Evolutionary conservation across 2,113 vertebrate genomes (phyloP), one percentile per base, ranked within the genome.

Genomic region (Scopus umbretta): DNA sequence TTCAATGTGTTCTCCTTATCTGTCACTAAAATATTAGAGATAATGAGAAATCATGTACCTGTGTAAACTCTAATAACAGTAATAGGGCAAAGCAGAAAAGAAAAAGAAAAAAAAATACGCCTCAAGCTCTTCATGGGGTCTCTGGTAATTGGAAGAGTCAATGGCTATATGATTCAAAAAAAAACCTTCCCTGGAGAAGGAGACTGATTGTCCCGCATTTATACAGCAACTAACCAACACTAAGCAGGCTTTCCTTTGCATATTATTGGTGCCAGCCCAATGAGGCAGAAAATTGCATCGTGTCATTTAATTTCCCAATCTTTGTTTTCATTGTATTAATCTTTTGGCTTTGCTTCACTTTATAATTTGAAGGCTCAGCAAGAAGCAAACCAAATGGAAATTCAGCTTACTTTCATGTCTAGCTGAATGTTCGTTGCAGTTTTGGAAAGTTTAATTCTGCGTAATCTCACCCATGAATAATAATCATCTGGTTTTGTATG

Each of bases 261-360:
- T 98, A 97, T 97, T 98, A 98, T 98, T 98, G 98, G 98, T 98
- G 98, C 97, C 98, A 98, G 98, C 97, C 98, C 98, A 98, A 98
- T 98, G 98, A 99, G 98, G 98, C 98, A 98, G 99, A 99, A 99
- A 99, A 99, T 99, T 99, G 98, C 98, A 98, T 99, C 98, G 97
- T 99, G 98, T 99, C 99, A 98, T 99, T 99, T 99, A 98, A 99
- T 99, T 99, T 98, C 98, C 98, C 98, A 99, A 98, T 99, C 98
- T 99, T 99, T 99, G 98, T 99, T 99, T 99, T 99, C 98, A 98
- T 98, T 99, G 98, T 98, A 99, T 99, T 99, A 99, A 99, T 99
- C 98, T 99, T 98, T 98, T 98, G 98, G 98, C 98, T 99, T 99
- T 99, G 98, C 98, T 98, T 98, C 98, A 98, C 98, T 99, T 99